Percentiles rank a stretch among this genome's conserved stretches.
These are phyloP conservation scores for Dryomyza anilis DNA, from an alignment of 2,888 invertebrate genomes.

Conservation along the genomic window DNA sequence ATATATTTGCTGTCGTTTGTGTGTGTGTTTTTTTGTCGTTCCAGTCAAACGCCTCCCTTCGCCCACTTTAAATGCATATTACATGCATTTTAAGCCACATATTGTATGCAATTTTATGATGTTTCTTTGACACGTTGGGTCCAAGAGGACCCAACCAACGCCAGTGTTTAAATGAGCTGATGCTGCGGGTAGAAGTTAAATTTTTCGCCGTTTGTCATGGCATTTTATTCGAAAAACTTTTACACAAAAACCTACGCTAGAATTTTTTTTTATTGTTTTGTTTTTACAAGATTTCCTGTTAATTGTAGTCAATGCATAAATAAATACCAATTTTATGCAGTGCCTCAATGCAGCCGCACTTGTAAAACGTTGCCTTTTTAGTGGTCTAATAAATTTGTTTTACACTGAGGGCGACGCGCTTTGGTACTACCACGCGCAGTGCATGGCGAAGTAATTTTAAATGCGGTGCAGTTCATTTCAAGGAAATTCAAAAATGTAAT, in stretches of 20 bases:
- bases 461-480: no score
- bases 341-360: not conserved
- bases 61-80: not conserved
- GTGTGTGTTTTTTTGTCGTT: not conserved
- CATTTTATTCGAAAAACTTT: slow-evolving; percentile 7
- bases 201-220: slow-evolving; percentile 8
- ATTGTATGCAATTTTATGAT: slow-evolving; percentile 10
- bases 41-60: not conserved
- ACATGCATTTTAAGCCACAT: not conserved
- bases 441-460: no score
- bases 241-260: slow-evolving; percentile 13
- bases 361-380: no score
- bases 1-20: no score
- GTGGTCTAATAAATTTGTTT: no score
- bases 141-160: no score
- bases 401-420: no score
- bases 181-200: no score
- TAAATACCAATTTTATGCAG: not conserved
- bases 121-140: slow-evolving; percentile 6
- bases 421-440: no score
- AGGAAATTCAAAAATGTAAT: no score
- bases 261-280: no score
- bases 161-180: no score
- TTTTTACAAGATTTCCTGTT: slow-evolving; percentile 13
- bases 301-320: not conserved